Base-by-base conservation (phyloP, 2,797 vertebrate species). In the Poliocrania exsul region DNA sequence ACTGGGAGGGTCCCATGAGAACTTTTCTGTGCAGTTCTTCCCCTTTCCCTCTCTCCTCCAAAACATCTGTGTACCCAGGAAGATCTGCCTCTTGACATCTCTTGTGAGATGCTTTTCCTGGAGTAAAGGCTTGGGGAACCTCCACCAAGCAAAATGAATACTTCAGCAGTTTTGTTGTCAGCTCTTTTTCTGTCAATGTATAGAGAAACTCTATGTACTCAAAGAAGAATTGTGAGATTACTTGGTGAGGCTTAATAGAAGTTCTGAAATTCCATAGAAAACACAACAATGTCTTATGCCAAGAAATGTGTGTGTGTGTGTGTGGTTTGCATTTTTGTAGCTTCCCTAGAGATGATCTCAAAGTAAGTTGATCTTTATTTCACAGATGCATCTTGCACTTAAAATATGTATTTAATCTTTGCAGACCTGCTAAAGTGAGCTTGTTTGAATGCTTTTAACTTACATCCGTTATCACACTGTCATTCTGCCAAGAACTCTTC, bases 351-450 rank as follows among this genome's bases (percentile, higher is more conserved):
- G 75, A 75, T 82, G 77, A 66, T 84, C 60, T 95, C 53, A 64
- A 35, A 96, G 85, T 62, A 70, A 87, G 51, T 77, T 80, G 44
- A 61, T 92, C 67, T 85, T 93, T 89, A 78, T 95, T 94, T 94
- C 62, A 54, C 51, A 93, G 53, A 40, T 83, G 40, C 49, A 91
- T 70, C 38, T 86, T 74, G 53, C 58, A 74, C 65, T 96, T 93
- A 62, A 90, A 91, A 91, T 81, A 81, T 38, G 35, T 90, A 53
- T 70, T 87, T 94, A 69, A 86, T 83, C 49, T 90, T 86, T 57
- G 31, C 57, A 86, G 67, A 24, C 70, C 92, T 83, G 46, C n/a
- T 86, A 70, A 88, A 92, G 29, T 57, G 56, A 80, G 50, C 40
- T 77, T 83, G 33, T 87, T 81, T 67, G 67, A 80, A 79, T 89